Evolutionary conservation across 2,888 invertebrate genomes (phyloP).

Genomic region (Ennomos quercinarius): DNA sequence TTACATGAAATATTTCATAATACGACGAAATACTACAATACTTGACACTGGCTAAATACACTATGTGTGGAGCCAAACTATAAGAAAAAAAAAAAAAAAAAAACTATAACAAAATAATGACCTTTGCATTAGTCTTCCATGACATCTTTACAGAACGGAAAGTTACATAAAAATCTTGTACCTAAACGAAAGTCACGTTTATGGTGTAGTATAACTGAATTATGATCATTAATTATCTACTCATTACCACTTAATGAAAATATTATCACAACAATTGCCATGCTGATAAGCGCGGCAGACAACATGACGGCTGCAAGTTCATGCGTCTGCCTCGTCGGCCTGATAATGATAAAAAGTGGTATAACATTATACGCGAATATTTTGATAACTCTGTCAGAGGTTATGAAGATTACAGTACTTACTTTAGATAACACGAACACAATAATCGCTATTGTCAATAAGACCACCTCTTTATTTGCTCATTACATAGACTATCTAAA

Average conservation of each 20-base stretch:
- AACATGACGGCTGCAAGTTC: slow-evolving; percentile 10
- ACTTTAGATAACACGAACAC: background rate
- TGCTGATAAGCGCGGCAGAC: slow-evolving; percentile 17
- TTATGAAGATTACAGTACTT: slow-evolving; percentile 25
- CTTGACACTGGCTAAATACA: too few relatives aligned
- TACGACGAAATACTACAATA: too few relatives aligned
- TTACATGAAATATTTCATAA: too few relatives aligned
- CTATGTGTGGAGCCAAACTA: too few relatives aligned
- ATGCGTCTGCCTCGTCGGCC: background rate
- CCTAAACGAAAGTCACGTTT: too few relatives aligned
- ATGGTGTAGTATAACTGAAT: too few relatives aligned
- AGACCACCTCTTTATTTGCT: slow-evolving; percentile 6
- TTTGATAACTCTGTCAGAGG: slow-evolving; percentile 16
- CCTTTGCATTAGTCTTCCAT: too few relatives aligned
- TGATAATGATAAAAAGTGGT: background rate
- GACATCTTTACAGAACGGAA: too few relatives aligned
- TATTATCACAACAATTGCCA: slow-evolving; percentile 11
- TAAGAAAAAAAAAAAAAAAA: too few relatives aligned
- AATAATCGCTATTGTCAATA: too few relatives aligned
- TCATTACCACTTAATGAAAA: slow-evolving; percentile 11
- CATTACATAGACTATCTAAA: background rate
- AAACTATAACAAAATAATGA: too few relatives aligned
- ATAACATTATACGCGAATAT: slow-evolving; percentile 5
- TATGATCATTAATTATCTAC: slow-evolving; percentile 4
- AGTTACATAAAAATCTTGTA: too few relatives aligned